Conservation (phyloP, 1,140 invertebrate genomes). For the Tetramorium parvispinum region DNA sequence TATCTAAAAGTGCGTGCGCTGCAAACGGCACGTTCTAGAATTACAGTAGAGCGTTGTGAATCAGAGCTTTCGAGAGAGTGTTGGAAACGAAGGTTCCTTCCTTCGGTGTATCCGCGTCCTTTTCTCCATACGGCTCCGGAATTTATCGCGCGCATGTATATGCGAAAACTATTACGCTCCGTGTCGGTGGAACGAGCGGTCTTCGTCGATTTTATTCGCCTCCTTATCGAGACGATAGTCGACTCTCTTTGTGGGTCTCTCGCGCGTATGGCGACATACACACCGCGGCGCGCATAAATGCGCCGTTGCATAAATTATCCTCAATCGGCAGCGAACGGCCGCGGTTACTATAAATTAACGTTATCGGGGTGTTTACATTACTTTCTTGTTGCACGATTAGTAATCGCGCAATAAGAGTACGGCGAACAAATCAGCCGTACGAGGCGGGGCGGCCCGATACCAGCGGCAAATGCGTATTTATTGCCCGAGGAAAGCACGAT, state of each 20-base stretch:
- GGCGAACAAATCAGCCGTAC: conserved; percentile 73
- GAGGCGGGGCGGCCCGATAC: conserved; percentile 64
- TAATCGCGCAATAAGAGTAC: conserved; percentile 79
- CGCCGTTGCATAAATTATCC: conserved; percentile 78
- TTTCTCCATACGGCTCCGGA: background rate
- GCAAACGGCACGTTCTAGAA: background rate
- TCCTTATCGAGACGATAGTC: conserved; percentile 59
- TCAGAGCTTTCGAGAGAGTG: conserved; percentile 5
- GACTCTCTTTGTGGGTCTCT: conserved; percentile 51
- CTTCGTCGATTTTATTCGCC: conserved; percentile 60
- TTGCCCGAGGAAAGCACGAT: conserved; percentile 66
- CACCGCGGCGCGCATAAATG: conserved; percentile 66
- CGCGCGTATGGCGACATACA: conserved; percentile 51
- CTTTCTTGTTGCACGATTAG: conserved; percentile 82
- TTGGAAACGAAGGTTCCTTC: background rate
- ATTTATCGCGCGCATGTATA: conserved; percentile 56
- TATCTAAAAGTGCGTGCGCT: background rate
- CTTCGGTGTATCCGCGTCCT: background rate
- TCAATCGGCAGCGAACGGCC: conserved; percentile 69
- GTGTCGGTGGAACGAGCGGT: conserved; percentile 29
- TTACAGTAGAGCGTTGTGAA: background rate
- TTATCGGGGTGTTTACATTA: conserved; percentile 82
- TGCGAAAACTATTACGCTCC: conserved; percentile 62
- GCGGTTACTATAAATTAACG: conserved; percentile 80
- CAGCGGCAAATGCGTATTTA: conserved; percentile 74